These are phyloP conservation scores for Uromys caudimaculatus DNA, from an alignment of 2,797 vertebrate species.

Conservation along the genomic window DNA sequence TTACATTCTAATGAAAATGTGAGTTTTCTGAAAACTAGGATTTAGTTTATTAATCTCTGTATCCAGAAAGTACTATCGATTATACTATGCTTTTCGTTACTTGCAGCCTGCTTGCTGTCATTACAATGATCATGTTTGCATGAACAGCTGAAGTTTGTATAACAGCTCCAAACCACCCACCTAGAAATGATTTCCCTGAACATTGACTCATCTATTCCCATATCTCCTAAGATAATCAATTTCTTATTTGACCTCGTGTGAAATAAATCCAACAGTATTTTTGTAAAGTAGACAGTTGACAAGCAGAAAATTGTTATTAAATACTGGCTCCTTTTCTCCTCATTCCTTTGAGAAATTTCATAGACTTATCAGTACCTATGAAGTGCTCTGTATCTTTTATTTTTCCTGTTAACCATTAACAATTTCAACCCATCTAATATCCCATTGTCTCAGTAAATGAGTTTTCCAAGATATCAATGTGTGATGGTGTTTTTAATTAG, in stretches of 20 bases:
- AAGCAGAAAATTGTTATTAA: not conserved
- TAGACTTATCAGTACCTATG: not conserved
- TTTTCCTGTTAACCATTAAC: not conserved
- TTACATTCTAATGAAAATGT: not conserved
- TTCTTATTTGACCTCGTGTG: not conserved
- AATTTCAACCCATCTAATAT: not conserved
- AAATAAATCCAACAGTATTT: not conserved
- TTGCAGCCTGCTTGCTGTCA: not conserved
- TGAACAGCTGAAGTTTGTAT: not conserved
- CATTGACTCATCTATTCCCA: not conserved
- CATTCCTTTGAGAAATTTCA: not conserved
- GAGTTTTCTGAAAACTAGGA: not conserved
- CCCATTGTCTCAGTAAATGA: not conserved
- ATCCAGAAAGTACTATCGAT: not conserved
- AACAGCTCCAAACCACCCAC: not conserved
- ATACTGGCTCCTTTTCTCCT: not conserved
- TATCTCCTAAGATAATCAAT: not conserved
- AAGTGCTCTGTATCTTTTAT: not conserved
- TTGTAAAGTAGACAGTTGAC: not conserved
- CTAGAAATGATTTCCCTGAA: not conserved
- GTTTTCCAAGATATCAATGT: not conserved
- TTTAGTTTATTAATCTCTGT: not conserved
- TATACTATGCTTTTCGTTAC: not conserved
- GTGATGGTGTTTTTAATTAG: constrained; percentile 21
- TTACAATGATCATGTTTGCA: not conserved